Evolutionary conservation across 2,113 vertebrate genomes (phyloP), one percentile per base, ranked within the genome.

Genomic region (Ahaetulla prasina): DNA sequence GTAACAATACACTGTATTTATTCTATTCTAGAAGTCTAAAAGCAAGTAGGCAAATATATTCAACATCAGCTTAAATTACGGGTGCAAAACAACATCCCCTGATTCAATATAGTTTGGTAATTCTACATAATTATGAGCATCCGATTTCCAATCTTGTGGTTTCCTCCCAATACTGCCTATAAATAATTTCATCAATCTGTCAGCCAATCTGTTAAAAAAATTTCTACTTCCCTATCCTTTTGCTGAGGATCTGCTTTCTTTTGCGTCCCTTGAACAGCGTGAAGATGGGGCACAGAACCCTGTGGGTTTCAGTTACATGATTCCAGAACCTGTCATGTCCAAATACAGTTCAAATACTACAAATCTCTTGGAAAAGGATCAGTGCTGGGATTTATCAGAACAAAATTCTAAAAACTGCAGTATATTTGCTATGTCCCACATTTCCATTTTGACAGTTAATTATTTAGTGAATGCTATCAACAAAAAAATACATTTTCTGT

Each of bases 401-500:
- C 22, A 85, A 35, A 3, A 8, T 88, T 20, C 43, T 45, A 52
- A 88, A 45, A 39, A 88, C 49, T 89, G 30, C n/a, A 63, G 53
- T 52, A 47, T 85, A 80, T 57, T 80, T 88, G 91, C n/a, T 39
- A 89, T 35, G 50, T n/a, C 49, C 53, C 74, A 50, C 43, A 30
- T 39, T 55, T 88, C 91, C 23, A 80, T 35, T 54, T 57, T 84
- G 63, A 89, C 27, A 92, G 30, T 25, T 45, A 68, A n/a, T 68
- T 50, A 85, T 20, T 92, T 39, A 30, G 74, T n/a, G 88, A 91
- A 88, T 55, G 80, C 52, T 80, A 89, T 10, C 8, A 63, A 16
- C 45, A 80, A 91, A 93, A 85, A 93, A 85, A 91, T 53, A 93
- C 80, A 86, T 47, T 84, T 55, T 85, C 49, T 39, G 25, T 45